These are phyloP conservation scores for Parascotia fuliginaria DNA, from an alignment of 2,888 invertebrate species.

Conservation along the genomic window DNA sequence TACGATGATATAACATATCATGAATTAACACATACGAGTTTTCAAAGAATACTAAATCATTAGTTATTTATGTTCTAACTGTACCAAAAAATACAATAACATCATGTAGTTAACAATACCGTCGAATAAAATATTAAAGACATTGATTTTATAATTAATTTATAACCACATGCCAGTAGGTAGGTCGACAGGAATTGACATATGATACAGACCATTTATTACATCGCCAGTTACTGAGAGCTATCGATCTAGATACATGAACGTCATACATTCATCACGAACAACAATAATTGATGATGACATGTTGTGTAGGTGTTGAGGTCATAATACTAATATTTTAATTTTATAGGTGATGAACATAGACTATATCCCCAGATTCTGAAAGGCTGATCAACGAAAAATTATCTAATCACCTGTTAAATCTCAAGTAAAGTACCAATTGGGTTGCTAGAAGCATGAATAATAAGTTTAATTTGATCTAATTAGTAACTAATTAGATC, in stretches of 20 bases:
- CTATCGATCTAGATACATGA: slow-evolving; percentile 9
- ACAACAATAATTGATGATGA: slow-evolving; percentile 2
- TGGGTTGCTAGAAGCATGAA: too few species aligned
- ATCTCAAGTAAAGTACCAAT: too few species aligned
- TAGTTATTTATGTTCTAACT: too few species aligned
- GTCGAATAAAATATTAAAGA: background rate
- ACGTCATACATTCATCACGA: slow-evolving; percentile 7
- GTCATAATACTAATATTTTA: background rate
- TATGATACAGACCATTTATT: slow-evolving; percentile 19
- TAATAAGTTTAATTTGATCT: too few species aligned
- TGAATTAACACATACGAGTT: too few species aligned
- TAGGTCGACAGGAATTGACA: slow-evolving; percentile 1
- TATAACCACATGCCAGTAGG: slow-evolving; percentile 15
- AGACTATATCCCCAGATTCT: too few species aligned
- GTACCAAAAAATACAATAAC: too few species aligned
- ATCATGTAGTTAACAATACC: background rate
- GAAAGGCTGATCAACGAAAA: too few species aligned
- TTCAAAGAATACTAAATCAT: too few species aligned
- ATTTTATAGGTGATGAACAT: background rate
- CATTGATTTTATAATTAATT: slow-evolving; percentile 27
- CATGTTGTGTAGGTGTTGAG: background rate
- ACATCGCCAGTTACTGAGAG: slow-evolving; percentile 11
- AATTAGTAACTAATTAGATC: too few species aligned
- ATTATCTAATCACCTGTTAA: too few species aligned
- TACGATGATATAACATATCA: too few species aligned